A percentile compares a stretch with the other conserved stretches of the same genome.
phyloP scores from a whole-genome alignment of 2,797 vertebrate genomes.

The Ctenopoma multispine region DNA sequence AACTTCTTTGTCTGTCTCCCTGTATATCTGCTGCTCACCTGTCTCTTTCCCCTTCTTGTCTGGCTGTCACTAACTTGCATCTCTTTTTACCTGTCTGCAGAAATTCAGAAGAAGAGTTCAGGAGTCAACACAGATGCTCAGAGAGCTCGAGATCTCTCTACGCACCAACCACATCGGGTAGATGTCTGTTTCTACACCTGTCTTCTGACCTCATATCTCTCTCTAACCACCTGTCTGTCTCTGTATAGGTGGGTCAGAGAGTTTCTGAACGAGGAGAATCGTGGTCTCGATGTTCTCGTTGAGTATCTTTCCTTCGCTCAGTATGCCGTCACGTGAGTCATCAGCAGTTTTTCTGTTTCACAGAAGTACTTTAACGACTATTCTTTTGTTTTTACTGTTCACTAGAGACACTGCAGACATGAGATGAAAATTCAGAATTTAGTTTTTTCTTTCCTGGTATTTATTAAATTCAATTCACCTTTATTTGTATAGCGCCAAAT shows the following conservation, averaged over 20 bases:
- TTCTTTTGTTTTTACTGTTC: too few species aligned
- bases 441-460: too few species aligned
- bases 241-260: slow-evolving; percentile 93
- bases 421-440: too few species aligned
- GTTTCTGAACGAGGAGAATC: slow-evolving; percentile 96
- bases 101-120: slow-evolving; percentile 97
- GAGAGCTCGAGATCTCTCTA: slow-evolving; percentile 97
- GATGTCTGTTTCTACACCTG: slow-evolving; percentile 39
- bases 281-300: slow-evolving; percentile 94
- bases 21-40: neutral
- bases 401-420: too few species aligned
- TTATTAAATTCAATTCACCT: too few species aligned
- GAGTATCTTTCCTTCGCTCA: slow-evolving; percentile 98
- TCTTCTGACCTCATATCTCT: neutral
- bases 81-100: slow-evolving; percentile 72
- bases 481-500: too few species aligned
- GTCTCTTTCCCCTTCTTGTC: neutral
- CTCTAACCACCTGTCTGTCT: neutral
- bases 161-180: slow-evolving; percentile 98
- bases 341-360: neutral
- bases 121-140: slow-evolving; percentile 95
- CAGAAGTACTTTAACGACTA: too few species aligned
- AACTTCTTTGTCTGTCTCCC: neutral
- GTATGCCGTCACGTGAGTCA: slow-evolving; percentile 93
- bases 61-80: neutral